phyloP scores from a whole-genome alignment of 2,888 invertebrate species.

The Silvanus unidentatus region DNA sequence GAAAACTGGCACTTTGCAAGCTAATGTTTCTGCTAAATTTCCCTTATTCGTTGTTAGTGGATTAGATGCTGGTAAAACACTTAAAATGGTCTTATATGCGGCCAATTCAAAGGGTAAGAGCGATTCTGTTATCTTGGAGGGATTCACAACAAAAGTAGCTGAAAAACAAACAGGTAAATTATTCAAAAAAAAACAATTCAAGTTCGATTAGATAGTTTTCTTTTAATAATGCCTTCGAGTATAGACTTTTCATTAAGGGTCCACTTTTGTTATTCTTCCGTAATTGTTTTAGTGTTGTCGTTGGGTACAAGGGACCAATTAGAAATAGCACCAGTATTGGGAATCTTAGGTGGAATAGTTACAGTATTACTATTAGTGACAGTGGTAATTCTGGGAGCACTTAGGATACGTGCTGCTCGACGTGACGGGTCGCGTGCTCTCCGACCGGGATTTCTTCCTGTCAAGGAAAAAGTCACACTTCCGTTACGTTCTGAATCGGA shows the following conservation, averaged over 20 bases:
- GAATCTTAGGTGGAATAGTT: conserved; percentile 63
- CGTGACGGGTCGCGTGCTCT: conserved; percentile 50
- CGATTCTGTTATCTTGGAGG: conserved; percentile 63
- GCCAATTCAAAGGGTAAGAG: conserved; percentile 79
- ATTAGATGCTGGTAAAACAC: conserved; percentile 70
- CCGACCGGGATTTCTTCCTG: conserved; percentile 56
- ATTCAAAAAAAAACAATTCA: no score
- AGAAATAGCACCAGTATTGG: conserved; percentile 54
- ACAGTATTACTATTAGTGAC: conserved; percentile 63
- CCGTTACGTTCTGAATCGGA: conserved; percentile 59
- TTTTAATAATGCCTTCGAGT: conserved; percentile 7
- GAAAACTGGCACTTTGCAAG: conserved; percentile 42
- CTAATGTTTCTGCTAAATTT: conserved; percentile 64
- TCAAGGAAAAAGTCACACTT: conserved; percentile 63
- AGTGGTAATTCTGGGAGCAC: conserved; percentile 56
- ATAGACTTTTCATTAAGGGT: conserved; percentile 9
- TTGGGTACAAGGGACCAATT: conserved; percentile 51
- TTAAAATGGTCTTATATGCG: conserved; percentile 75
- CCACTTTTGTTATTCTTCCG: conserved; percentile 3
- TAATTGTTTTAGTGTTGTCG: conserved; percentile 36
- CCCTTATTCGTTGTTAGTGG: conserved; percentile 72
- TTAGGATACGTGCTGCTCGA: conserved; percentile 55
- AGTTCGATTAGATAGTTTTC: not conserved
- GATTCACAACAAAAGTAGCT: conserved; percentile 67
- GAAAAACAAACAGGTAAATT: conserved; percentile 69